These are phyloP conservation scores for Thereva nobilitata DNA, from an alignment of 2,888 invertebrate species.

Conservation along the genomic window DNA sequence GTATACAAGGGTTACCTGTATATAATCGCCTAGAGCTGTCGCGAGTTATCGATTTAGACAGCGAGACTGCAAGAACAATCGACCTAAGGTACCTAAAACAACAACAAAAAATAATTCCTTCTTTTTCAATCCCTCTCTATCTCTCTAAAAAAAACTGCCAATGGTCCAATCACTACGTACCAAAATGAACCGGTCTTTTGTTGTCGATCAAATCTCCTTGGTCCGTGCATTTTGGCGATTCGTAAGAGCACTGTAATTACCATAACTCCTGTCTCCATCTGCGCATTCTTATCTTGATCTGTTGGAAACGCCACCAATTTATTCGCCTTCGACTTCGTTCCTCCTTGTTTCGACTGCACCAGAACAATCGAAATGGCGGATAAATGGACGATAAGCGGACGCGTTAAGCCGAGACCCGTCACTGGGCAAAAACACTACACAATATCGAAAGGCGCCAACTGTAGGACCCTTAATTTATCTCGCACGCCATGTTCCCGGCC, in stretches of 20 bases:
- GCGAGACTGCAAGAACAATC: too few species aligned
- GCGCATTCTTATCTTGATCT: slow-evolving; percentile 25
- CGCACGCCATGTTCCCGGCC: slow-evolving; percentile 37
- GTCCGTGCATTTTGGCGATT: too few species aligned
- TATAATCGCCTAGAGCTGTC: too few species aligned
- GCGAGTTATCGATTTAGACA: too few species aligned
- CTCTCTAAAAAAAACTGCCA: too few species aligned
- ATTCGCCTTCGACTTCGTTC: slow-evolving; percentile 14
- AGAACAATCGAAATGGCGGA: slow-evolving; percentile 37
- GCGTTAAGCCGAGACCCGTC: slow-evolving; percentile 22
- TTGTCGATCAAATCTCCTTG: too few species aligned
- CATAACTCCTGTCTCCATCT: slow-evolving; percentile 12
- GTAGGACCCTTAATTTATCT: slow-evolving; percentile 43
- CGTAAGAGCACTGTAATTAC: slow-evolving; percentile 13
- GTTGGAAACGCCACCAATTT: slow-evolving; percentile 30
- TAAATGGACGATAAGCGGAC: slow-evolving; percentile 31
- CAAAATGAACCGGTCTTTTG: too few species aligned
- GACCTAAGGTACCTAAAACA: too few species aligned
- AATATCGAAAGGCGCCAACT: slow-evolving; percentile 38
- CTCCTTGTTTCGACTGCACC: slow-evolving; percentile 6
- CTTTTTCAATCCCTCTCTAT: too few species aligned
- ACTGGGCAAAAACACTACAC: slow-evolving; percentile 34
- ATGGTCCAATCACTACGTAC: too few species aligned
- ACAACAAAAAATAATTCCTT: too few species aligned
- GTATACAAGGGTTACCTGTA: too few species aligned